These are phyloP conservation scores for Metaphire vulgaris DNA, from an alignment of 1,140 invertebrate genomes.

Conservation along the genomic window DNA sequence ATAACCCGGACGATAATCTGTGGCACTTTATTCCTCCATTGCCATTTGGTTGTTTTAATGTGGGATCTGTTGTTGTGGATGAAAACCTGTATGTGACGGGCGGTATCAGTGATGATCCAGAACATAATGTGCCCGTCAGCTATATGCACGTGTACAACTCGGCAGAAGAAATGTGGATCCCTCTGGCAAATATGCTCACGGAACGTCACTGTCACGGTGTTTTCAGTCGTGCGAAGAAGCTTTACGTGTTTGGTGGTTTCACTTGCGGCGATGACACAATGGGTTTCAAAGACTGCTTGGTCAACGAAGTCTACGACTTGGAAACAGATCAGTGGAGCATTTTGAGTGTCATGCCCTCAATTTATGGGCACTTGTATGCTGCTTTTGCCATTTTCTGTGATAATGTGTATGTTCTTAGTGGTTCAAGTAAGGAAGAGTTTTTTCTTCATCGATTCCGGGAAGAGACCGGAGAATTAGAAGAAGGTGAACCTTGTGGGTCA, in stretches of 20 bases:
- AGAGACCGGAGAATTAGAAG: conserved; percentile 18
- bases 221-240: conserved; percentile 23
- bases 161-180: conserved; percentile 17
- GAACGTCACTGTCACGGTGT: conserved; percentile 31
- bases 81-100: conserved; percentile 28
- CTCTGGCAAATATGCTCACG: conserved; percentile 27
- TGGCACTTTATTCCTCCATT: conserved; percentile 21
- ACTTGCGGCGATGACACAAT: conserved; percentile 25
- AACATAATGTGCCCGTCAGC: conserved; percentile 41
- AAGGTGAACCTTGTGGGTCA: conserved; percentile 21
- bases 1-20: conserved; percentile 27
- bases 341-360: conserved; percentile 37
- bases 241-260: conserved; percentile 32
- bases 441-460: conserved; percentile 21
- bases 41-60: conserved; percentile 28
- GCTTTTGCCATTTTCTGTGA: conserved; percentile 33
- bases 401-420: conserved; percentile 37
- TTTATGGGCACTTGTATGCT: conserved; percentile 40
- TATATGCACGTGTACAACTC: conserved; percentile 24
- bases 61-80: conserved; percentile 11
- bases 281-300: conserved; percentile 37
- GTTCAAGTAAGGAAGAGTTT: conserved; percentile 8
- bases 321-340: conserved; percentile 48
- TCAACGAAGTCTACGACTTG: conserved; percentile 46
- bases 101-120: conserved; percentile 41